Conservation (phyloP, 2,113 vertebrate genomes). For the Mustela lutreola region DNA sequence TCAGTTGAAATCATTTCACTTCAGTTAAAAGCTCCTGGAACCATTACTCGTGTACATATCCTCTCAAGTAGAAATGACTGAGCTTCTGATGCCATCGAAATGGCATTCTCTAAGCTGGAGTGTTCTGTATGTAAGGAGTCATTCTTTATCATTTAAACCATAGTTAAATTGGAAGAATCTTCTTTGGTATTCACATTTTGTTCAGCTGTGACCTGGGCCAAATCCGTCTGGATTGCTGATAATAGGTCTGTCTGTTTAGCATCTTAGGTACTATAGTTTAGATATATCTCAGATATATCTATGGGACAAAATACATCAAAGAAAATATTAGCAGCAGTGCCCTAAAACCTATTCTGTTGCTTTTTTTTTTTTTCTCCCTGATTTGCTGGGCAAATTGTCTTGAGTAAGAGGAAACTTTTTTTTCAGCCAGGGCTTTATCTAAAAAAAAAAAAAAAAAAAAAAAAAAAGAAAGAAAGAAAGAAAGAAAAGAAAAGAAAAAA, state of each 20-base stretch:
- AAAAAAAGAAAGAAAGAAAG: not conserved
- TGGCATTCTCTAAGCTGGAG: conserved; percentile 7
- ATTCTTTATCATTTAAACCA: not conserved
- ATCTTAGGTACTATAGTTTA: not conserved
- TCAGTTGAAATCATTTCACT: conserved; percentile 36
- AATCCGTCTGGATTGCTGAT: conserved; percentile 41
- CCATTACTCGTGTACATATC: not conserved
- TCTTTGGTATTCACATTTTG: conserved; percentile 7
- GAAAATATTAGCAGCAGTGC: not conserved
- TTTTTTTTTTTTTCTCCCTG: not conserved
- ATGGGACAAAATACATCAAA: conserved; percentile 12
- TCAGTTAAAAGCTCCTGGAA: not conserved
- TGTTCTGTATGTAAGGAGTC: conserved; percentile 15
- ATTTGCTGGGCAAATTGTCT: conserved; percentile 47
- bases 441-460: not conserved
- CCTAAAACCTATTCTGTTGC: not conserved
- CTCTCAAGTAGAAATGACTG: conserved; percentile 10
- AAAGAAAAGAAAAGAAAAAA: not conserved
- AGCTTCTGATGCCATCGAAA: conserved; percentile 21
- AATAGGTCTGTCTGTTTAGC: conserved; percentile 30
- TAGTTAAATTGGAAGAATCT: conserved; percentile 6
- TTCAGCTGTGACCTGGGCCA: not conserved
- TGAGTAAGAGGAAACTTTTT: conserved; percentile 26
- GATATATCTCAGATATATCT: not conserved
- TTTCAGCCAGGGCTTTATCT: conserved; percentile 34